Percentiles rank a stretch among this genome's conserved stretches.
Evolutionary conservation across 2,797 vertebrate genomes (phyloP).

Genomic region (Cyprinella venusta): DNA sequence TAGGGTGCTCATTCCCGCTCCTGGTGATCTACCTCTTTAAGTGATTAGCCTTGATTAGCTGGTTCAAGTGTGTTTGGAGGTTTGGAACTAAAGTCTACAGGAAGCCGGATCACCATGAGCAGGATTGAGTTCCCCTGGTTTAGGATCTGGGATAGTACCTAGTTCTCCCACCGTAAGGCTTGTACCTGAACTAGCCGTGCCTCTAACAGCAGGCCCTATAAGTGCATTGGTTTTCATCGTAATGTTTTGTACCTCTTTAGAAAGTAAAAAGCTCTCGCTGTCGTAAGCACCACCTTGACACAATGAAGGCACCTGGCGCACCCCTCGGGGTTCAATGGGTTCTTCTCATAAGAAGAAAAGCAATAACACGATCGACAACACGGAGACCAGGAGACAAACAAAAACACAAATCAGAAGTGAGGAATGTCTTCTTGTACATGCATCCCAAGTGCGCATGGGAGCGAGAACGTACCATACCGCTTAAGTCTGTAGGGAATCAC

Average conservation of each 20-base stretch:
- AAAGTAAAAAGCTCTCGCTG: slow-evolving; percentile 62
- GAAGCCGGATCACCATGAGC: not conserved
- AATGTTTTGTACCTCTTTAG: slow-evolving; percentile 49
- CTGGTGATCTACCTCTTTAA: not conserved
- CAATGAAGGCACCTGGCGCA: slow-evolving; percentile 83
- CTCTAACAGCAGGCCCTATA: slow-evolving; percentile 62
- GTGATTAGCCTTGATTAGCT: slow-evolving; percentile 10
- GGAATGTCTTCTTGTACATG: slow-evolving; percentile 62
- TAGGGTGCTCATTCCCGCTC: not conserved
- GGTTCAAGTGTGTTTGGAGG: not conserved
- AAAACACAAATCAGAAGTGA: slow-evolving; percentile 49
- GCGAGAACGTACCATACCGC: not conserved
- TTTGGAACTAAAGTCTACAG: not conserved
- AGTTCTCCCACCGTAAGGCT: slow-evolving; percentile 28
- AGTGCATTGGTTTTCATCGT: slow-evolving; percentile 81
- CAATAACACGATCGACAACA: slow-evolving; percentile 69
- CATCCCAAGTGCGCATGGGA: not conserved
- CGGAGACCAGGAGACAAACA: slow-evolving; percentile 52
- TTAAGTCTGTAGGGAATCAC: slow-evolving; percentile 1
- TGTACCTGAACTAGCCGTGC: slow-evolving; percentile 28
- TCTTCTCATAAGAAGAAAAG: slow-evolving; percentile 85
- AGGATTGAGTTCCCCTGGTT: not conserved
- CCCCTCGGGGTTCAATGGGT: slow-evolving; percentile 76
- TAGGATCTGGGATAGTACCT: not conserved
- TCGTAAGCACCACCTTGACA: slow-evolving; percentile 76